Evolutionary conservation across 1,140 invertebrate genomes (phyloP).

Genomic region (Acromyrmex heyeri): DNA sequence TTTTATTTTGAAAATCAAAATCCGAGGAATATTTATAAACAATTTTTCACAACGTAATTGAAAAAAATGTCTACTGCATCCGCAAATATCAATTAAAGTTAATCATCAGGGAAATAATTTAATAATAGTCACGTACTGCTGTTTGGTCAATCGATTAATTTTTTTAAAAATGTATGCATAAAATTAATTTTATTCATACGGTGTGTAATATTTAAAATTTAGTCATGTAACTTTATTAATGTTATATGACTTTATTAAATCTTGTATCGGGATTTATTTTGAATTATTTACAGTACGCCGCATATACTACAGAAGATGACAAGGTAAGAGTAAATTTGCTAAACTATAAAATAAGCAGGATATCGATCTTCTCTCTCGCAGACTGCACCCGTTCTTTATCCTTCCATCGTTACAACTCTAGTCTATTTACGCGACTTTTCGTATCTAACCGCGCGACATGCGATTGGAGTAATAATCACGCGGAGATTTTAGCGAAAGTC

Average conservation of each 20-base stretch:
- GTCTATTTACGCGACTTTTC: constrained; percentile 45
- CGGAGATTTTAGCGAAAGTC: constrained; percentile 14
- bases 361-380: constrained; percentile 34
- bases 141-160: background rate
- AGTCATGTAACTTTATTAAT: background rate
- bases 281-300: constrained; percentile 27
- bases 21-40: too few species aligned
- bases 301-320: background rate
- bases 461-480: constrained; percentile 9
- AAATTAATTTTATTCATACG: background rate
- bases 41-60: too few species aligned
- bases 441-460: background rate
- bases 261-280: background rate
- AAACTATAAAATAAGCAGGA: constrained; percentile 27
- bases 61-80: too few species aligned
- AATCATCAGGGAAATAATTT: background rate
- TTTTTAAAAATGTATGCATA: background rate
- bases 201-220: background rate
- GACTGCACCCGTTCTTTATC: constrained; percentile 8
- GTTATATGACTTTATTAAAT: constrained; percentile 12
- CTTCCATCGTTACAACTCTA: constrained; percentile 47
- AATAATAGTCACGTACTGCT: constrained; percentile 9
- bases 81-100: too few species aligned
- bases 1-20: too few species aligned
- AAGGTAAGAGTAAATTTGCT: constrained; percentile 39